Conservation (phyloP, 2,113 vertebrate genomes). For the Ifrita kowaldi region DNA sequence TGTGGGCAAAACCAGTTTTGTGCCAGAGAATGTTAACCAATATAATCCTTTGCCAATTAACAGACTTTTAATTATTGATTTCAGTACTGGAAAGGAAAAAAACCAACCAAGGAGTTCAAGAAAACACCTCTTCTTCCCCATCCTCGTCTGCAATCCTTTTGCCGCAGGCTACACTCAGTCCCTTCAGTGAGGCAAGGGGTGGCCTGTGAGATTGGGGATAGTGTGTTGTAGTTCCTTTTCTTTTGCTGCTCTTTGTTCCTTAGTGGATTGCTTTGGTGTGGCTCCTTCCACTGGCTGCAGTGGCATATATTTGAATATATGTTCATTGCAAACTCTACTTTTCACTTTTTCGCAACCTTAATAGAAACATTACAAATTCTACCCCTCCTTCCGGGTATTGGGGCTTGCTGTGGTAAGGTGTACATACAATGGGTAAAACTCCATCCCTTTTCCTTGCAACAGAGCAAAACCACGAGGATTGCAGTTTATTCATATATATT, state of each 20-base stretch:
- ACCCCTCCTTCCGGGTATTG: not conserved
- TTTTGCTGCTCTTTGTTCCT: not conserved
- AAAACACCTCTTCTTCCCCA: not conserved
- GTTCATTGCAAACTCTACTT: not conserved
- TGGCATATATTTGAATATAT: not conserved
- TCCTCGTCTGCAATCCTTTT: not conserved
- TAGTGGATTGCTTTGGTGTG: not conserved
- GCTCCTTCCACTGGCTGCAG: not conserved
- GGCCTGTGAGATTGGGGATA: not conserved
- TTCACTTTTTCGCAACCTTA: not conserved
- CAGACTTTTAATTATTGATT: not conserved
- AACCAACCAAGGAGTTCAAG: not conserved
- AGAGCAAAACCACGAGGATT: not conserved
- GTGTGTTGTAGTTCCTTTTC: not conserved
- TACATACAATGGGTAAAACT: not conserved
- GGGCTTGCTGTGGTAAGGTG: not conserved
- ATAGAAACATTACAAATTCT: not conserved
- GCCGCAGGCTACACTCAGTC: not conserved
- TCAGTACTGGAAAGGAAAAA: not conserved
- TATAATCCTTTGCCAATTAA: not conserved
- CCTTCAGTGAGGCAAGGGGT: not conserved
- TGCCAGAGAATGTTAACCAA: not conserved
- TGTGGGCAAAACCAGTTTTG: not conserved
- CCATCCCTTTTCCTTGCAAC: not conserved
- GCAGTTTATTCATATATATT: not conserved